These are phyloP conservation scores for Myodes glareolus DNA, from an alignment of 2,113 vertebrate species.

Conservation along the genomic window DNA sequence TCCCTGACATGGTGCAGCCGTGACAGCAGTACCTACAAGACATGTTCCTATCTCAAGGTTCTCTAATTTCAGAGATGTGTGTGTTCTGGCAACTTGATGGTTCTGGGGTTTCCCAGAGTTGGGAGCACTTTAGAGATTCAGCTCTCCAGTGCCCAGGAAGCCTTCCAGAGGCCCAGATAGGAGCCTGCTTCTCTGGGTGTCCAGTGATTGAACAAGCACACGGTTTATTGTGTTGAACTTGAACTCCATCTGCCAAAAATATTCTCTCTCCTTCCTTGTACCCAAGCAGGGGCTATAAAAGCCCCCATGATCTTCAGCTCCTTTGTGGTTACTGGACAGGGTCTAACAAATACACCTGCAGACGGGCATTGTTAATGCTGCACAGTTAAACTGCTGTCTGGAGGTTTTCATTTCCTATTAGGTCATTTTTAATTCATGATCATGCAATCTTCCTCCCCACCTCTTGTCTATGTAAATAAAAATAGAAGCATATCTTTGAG, in stretches of 20 bases:
- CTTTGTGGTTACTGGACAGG: not conserved
- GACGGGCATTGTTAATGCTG: not conserved
- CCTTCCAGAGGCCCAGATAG: not conserved
- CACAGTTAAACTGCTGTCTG: not conserved
- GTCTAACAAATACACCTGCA: too few relatives aligned
- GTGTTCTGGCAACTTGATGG: not conserved
- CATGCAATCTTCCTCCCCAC: not conserved
- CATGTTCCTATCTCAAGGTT: too few relatives aligned
- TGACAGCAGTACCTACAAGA: not conserved
- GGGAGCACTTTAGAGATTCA: not conserved
- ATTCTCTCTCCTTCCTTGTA: not conserved
- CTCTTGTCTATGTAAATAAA: not conserved
- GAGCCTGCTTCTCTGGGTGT: not conserved
- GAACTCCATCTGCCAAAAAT: slow-evolving; percentile 4
- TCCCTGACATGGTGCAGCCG: not conserved
- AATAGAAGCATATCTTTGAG: not conserved
- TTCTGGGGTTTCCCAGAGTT: not conserved
- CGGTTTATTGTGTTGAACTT: not conserved
- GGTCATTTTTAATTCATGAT: not conserved
- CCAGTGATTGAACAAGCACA: not conserved
- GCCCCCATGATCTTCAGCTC: not conserved
- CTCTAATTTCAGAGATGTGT: not conserved
- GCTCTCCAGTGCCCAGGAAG: not conserved
- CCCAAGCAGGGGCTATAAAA: not conserved
- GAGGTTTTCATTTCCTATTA: not conserved